phyloP scores from a whole-genome alignment of 2,888 invertebrate genomes.

The Dascillus cervinus region DNA sequence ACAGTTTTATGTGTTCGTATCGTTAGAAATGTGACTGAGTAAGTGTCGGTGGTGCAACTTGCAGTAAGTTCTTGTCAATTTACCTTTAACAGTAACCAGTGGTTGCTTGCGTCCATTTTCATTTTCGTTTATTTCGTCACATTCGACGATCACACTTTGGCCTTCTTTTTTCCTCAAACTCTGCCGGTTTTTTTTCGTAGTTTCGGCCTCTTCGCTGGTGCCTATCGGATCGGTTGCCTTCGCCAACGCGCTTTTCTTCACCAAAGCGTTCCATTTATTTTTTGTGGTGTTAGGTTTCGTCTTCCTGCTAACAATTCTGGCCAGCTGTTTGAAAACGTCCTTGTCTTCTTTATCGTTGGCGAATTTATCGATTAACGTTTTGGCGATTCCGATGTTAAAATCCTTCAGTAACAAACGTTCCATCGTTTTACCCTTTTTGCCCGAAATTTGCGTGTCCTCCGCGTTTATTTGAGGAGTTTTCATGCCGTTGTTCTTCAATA shows the following conservation, averaged over 20 bases:
- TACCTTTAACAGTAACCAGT: too few species aligned
- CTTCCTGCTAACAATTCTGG: slow-evolving; percentile 61
- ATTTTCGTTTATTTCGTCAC: slow-evolving; percentile 81
- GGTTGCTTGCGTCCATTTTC: slow-evolving; percentile 46
- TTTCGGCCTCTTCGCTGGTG: slow-evolving; percentile 59
- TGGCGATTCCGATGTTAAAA: slow-evolving; percentile 85
- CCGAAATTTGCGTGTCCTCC: slow-evolving; percentile 61
- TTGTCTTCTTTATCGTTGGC: slow-evolving; percentile 59
- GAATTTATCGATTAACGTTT: slow-evolving; percentile 70
- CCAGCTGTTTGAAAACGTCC: slow-evolving; percentile 78
- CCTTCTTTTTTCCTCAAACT: slow-evolving; percentile 61
- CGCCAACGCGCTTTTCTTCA: slow-evolving; percentile 64
- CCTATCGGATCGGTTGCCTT: slow-evolving; percentile 70
- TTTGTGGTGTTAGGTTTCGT: slow-evolving; percentile 45
- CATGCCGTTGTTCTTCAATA: slow-evolving; percentile 84
- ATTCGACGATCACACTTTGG: slow-evolving; percentile 74
- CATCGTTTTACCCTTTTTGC: slow-evolving; percentile 80
- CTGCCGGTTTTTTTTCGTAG: slow-evolving; percentile 56
- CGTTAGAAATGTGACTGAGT: too few species aligned
- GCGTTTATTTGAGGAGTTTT: slow-evolving; percentile 65
- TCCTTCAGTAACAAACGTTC: slow-evolving; percentile 79
- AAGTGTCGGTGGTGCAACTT: too few species aligned
- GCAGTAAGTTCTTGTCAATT: slow-evolving; percentile 4
- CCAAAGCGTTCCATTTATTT: slow-evolving; percentile 78
- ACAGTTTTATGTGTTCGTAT: too few species aligned